Percentiles rank a stretch among this genome's conserved stretches.
Conservation (phyloP, 2,113 vertebrate genomes). For the Misgurnus anguillicaudatus region DNA sequence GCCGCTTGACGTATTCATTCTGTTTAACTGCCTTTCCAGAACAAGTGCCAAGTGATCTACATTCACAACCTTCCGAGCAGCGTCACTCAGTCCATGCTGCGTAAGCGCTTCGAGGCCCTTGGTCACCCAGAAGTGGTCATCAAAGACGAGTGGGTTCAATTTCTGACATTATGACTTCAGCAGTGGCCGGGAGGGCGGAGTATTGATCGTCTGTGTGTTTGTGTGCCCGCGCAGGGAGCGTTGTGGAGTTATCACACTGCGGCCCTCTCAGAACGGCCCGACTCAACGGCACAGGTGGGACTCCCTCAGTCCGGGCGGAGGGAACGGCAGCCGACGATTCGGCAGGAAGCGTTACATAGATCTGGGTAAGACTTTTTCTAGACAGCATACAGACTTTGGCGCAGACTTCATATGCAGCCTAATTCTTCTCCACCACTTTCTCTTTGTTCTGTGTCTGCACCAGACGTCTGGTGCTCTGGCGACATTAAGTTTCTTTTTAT, state of each 20-base stretch:
- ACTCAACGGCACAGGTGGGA: constrained; percentile 80
- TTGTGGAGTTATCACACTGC: constrained; percentile 90
- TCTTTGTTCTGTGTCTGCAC: constrained; percentile 1
- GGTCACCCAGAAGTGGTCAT: constrained; percentile 88
- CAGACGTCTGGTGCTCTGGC: constrained; percentile 5
- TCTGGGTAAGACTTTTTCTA: constrained; percentile 78
- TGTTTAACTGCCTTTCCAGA: constrained; percentile 68
- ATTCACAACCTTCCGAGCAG: constrained; percentile 89
- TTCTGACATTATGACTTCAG: not conserved
- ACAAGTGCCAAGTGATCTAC: constrained; percentile 93
- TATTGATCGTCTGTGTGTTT: constrained; percentile 32
- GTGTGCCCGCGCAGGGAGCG: constrained; percentile 78
- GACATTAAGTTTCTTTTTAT: constrained; percentile 21
- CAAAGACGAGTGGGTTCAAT: constrained; percentile 78
- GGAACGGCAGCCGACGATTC: constrained; percentile 76
- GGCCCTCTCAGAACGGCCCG: constrained; percentile 77
- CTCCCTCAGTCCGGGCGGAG: constrained; percentile 77
- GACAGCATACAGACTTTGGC: too few species aligned
- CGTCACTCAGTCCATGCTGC: constrained; percentile 90
- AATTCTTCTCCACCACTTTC: not conserved
- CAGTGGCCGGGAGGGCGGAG: too few species aligned
- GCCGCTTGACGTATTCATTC: not conserved
- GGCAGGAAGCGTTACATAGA: constrained; percentile 90
- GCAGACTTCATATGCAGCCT: too few species aligned
- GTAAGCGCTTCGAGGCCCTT: constrained; percentile 91